Evolutionary conservation across 2,888 invertebrate species (phyloP), one percentile per base, ranked within the genome.

Genomic region (Epirrita christyi): DNA sequence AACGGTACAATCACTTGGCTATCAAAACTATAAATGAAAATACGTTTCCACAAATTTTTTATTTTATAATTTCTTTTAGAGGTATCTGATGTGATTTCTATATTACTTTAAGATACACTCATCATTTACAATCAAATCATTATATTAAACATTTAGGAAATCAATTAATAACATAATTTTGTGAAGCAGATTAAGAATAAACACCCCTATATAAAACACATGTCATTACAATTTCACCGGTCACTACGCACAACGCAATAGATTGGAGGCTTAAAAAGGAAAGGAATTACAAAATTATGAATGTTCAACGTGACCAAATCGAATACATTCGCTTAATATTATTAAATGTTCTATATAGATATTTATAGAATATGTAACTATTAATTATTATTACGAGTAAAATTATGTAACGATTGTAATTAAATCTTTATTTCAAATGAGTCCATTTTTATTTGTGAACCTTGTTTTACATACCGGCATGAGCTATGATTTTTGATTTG

Each of bases 321-420:
- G 86, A 89, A 90, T 88, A 89, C 91, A 88, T 88, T 90, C 86
- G 87, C 91, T 88, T 89, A 88, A 87, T 87, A 86, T 84, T 88
- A 87, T 83, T 88, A 88, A 88, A 89, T 87, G 86, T 90, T 88
- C 89, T 89, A 86, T 89, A 90, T 86, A 90, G 85, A 87, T 88
- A 90, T 91, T 88, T 90, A 90, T 89, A 90, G 85, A 90, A 85
- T 88, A 88, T 88, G 87, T 85, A 88, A 85, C 84, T 85, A 89
- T 88, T 87, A 88, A 85, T 85, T 85, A 87, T 83, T 87, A 85
- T 85, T 86, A 90, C 86, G 83, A 91, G 77, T 88, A 89, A 85
- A 85, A 86, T 88, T 89, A 92, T 91, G 90, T 91, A 91, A 89
- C 86, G 80, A 92, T 88, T 91, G 89, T 90, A 91, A 92, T 92